Base-by-base conservation (phyloP, 2,888 invertebrate genomes). In the Agonopterix arenella region DNA sequence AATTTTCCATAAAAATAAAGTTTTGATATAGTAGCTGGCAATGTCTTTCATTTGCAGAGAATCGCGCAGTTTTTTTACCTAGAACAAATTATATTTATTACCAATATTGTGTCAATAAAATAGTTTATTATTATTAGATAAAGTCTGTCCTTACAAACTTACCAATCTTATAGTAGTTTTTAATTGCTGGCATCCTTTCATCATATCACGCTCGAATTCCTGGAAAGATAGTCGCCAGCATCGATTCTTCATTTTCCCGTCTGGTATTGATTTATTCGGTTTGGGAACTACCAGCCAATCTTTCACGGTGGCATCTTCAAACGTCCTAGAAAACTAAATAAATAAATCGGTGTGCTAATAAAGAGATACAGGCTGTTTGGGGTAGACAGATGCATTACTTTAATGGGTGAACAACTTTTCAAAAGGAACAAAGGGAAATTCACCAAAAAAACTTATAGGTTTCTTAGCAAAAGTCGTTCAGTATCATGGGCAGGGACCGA, bases 151-250 rank as follows among this genome's bases (percentile, higher is more conserved):
- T 28, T 28, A 40, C 9, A 40, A 9, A 45, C 66, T 72, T 48
- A 90, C 80, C 70, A 90, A 57, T 66, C 84, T 72, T 18, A 90
- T 79, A 5, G 81, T 77, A 11, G 72, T 79, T 64, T 90, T 90
- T 47, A 90, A 59, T 13, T 73, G 73, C 40, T 76, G 65, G 56
- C 80, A 80, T 11, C 81, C 83, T 51, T 83, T 74, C 48, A 92
- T 79, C 54, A 91, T 61, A 36, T 85, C 80, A 18, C 82, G 78
- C 64, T 92, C 92, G 54, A 86, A 86, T 48, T 88, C 83, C 55
- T 90, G 91, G 66, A 91, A 91, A 8, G 90, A 90, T n/a, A 90
- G 76, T 11, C 91, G 74, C 92, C 92, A 92, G 58, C 85, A 82
- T 0, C 80, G 65, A 56, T 74, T 78, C 54, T 66, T 73, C 4